Evolutionary conservation across 2,888 invertebrate species (phyloP), one percentile per base, ranked within the genome.

Genomic region (Prostheceraeus crozeri): DNA sequence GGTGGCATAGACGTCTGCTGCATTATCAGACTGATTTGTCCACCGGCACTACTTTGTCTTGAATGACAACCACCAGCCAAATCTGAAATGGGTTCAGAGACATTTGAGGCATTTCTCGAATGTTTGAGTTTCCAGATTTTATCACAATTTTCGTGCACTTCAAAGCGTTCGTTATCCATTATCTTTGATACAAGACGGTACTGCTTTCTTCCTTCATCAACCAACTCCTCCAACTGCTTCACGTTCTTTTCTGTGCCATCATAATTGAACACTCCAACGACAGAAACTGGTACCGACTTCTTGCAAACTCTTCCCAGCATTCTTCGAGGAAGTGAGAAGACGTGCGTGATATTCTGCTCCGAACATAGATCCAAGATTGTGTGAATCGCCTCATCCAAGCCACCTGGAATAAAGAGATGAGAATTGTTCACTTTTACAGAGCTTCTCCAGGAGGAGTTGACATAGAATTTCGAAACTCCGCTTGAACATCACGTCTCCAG

Each of bases 201-300:
- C 23, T 48, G 48, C 3, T 30, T 4, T 3, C 48, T 6, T 4
- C 48, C 48, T 11, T 51, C 54, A 4, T 53, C 35, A 14, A 57
- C 53, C n/a, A 19, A 52, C 27, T 46, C 57, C 3, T 57, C 25
- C 59, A 57, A 57, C 2, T 25, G 31, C 2, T 21, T 27, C n/a
- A 57, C 56, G 11, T 27, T 67, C 25, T 72, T 82, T 71, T 83
- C 81, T 21, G 80, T 79, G 2, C 83, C 83, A 69, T 83, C 81
- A 67, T 81, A 82, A 70, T 82, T 82, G 63, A 83, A 74, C 46
- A 84, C 74, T 10, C 81, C 83, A 35, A 83, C 78, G 62, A 82
- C 82, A 67, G 82, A 81, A 60, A 83, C 79, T 2, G 82, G 81
- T 3, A 80, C 80, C 57, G 81, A 80, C 67, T 82, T 83, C 57